A percentile compares a stretch with the other conserved stretches of the same genome.
These are phyloP conservation scores for Drosophila leontia DNA, from an alignment of 1,140 invertebrate species.

Conservation along the genomic window DNA sequence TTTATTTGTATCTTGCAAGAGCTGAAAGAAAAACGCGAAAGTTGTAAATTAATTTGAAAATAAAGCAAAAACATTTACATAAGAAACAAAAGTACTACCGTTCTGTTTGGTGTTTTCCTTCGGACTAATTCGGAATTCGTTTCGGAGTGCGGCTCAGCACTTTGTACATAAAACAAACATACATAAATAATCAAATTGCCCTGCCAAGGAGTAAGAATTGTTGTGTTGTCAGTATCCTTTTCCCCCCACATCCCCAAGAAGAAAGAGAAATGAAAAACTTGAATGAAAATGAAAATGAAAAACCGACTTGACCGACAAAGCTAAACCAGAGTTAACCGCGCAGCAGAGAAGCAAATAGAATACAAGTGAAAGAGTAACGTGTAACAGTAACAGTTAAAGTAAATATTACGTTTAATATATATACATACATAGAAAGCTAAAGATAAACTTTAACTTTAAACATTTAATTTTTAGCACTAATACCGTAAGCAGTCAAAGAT, in stretches of 20 bases:
- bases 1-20: constrained; percentile 42
- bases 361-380: constrained; percentile 25
- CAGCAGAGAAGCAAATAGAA: constrained; percentile 41
- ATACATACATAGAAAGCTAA: constrained; percentile 44
- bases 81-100: constrained; percentile 24
- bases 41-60: constrained; percentile 63
- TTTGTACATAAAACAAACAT: constrained; percentile 27
- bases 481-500: constrained; percentile 56
- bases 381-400: constrained; percentile 32
- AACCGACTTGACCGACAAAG: constrained; percentile 41
- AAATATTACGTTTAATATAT: constrained; percentile 51
- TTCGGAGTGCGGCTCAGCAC: constrained; percentile 37
- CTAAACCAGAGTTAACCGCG: constrained; percentile 44
- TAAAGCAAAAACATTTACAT: constrained; percentile 56
- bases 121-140: constrained; percentile 22
- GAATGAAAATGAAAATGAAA: background rate
- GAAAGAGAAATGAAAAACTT: background rate
- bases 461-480: constrained; percentile 54
- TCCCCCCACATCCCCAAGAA: background rate
- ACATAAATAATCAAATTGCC: constrained; percentile 7
- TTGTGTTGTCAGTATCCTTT: constrained; percentile 14
- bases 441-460: constrained; percentile 40
- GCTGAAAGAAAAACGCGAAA: constrained; percentile 47
- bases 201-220: constrained; percentile 5
- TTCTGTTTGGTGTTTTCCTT: constrained; percentile 51